Conservation (phyloP, 2,888 invertebrate genomes). For the Biston betularia region DNA sequence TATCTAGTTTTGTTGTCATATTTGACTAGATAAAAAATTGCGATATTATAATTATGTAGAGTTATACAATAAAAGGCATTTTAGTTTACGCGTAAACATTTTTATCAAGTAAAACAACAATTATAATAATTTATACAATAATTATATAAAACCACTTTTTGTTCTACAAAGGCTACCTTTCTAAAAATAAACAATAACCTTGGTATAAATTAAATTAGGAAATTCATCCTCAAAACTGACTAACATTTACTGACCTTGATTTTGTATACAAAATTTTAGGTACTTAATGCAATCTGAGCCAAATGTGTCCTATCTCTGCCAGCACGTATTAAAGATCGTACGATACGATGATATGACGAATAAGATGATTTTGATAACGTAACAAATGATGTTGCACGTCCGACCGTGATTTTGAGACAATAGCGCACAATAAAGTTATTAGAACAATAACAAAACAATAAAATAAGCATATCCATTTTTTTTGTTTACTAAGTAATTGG, state of each 20-base stretch:
- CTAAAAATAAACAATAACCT: slow-evolving; percentile 2
- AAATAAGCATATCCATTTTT: background rate
- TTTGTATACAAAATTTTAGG: background rate
- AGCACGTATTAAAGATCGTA: slow-evolving; percentile 17
- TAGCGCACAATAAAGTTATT: background rate
- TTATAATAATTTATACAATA: too few relatives aligned
- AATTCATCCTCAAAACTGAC: background rate
- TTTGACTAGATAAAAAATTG: too few relatives aligned
- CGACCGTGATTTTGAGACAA: background rate
- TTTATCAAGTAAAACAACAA: too few relatives aligned
- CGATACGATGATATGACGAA: background rate
- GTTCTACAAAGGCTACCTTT: background rate
- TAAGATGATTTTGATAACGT: background rate
- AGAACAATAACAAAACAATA: background rate
- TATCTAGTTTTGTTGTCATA: too few relatives aligned
- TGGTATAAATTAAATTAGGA: slow-evolving; percentile 1
- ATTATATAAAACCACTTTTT: too few relatives aligned
- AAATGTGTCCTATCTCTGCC: slow-evolving; percentile 10
- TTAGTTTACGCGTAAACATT: too few relatives aligned
- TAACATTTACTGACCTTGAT: background rate
- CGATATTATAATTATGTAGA: too few relatives aligned
- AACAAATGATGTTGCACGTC: slow-evolving; percentile 15
- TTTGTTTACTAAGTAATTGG: too few relatives aligned
- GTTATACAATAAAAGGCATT: too few relatives aligned
- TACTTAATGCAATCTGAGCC: background rate